Base-by-base conservation (phyloP, 2,797 vertebrate genomes). In the Myotis myotis region DNA sequence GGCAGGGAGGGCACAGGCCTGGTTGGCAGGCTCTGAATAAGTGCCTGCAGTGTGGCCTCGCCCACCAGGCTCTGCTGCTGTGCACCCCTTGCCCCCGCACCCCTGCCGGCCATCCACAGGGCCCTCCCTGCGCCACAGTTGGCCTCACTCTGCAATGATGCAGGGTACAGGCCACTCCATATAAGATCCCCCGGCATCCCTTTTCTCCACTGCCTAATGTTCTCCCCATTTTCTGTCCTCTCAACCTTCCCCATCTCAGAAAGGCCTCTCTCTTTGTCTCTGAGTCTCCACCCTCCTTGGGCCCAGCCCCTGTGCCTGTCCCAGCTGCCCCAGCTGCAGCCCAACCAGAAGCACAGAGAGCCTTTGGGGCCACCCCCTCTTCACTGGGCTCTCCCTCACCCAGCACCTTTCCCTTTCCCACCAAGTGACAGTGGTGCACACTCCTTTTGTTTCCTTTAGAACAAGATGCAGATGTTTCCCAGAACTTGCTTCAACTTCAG, bases 361-460 rank as follows among this genome's bases (percentile, higher is more conserved):
- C 19, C 64, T 41, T 47, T 9, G 2, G 12, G 44, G 28, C 10
- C 8, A 1, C 33, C 30, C 22, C 10, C 0, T 55, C 74, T 5
- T 23, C 22, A 38, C 53, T 23, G n/a, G 4, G 28, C 20, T 57
- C 16, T 41, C 11, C 80, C n/a, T 87, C 76, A 8, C 25, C 66
- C 0, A 23, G 87, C 44, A 5, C 22, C 49, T 74, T 22, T 41
- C 57, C 38, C 30, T 83, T 47, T 51, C 57, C 80, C 38, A 12
- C 64, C 74, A 41, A 15, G 8, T 92, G 90, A 96, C 74, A 88
- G 64, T 41, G 55, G 78, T 71, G 36, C 64, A 19, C 47, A 13
- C 47, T 84, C 68, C 87, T 95, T 96, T 88, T 94, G 92, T 96
- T 96, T 96, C 82, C 95, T 96, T 90, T 92, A 96, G 85, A 96